Conservation (phyloP, 2,113 vertebrate genomes). For the Machaerirhynchus nigripectus region DNA sequence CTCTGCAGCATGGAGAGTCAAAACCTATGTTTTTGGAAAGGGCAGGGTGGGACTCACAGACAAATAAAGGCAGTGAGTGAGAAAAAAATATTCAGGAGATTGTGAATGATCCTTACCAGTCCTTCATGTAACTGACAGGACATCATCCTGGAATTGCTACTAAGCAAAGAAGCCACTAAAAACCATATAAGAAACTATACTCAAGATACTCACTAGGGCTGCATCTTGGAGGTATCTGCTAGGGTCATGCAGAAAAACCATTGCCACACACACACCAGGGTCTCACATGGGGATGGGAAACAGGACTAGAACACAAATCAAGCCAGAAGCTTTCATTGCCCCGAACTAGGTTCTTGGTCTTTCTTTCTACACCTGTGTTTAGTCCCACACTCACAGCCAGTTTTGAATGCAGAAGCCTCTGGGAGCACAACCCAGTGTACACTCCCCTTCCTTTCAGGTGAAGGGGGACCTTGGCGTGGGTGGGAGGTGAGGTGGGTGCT, state of each 20-base stretch:
- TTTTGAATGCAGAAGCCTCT: neutral
- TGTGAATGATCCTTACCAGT: neutral
- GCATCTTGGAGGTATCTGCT: neutral
- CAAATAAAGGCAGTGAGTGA: neutral
- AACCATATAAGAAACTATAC: neutral
- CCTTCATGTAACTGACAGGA: rapidly evolving
- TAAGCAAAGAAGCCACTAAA: neutral
- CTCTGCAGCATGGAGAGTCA: neutral
- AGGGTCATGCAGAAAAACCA: neutral
- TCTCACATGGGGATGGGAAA: neutral
- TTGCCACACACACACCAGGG: too few species aligned
- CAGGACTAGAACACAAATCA: neutral
- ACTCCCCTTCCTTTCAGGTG: rapidly evolving
- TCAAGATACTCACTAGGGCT: neutral
- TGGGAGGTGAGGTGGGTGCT: neutral
- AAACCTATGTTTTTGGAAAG: neutral
- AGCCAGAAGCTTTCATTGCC: neutral
- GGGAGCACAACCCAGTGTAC: neutral
- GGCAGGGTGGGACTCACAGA: neutral
- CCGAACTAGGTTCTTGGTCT: neutral
- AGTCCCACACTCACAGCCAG: neutral
- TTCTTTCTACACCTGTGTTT: neutral
- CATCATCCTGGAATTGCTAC: neutral
- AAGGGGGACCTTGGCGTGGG: rapidly evolving
- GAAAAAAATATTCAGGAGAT: neutral